phyloP scores from a whole-genome alignment of 2,113 vertebrate species.

The Varanus komodoensis region DNA sequence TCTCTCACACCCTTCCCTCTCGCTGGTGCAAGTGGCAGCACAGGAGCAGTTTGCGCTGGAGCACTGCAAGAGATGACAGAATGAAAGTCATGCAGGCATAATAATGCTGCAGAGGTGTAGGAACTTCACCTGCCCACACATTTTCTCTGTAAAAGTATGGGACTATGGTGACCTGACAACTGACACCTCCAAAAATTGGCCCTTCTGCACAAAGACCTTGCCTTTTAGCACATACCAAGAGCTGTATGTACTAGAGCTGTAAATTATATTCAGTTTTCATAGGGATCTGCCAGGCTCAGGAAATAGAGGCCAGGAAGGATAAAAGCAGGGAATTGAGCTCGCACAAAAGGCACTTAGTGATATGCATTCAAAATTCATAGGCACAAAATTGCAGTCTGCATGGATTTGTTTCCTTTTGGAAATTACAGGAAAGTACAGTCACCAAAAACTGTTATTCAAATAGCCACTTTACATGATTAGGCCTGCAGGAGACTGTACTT shows the following conservation, averaged over 20 bases:
- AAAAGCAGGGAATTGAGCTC: slow-evolving; percentile 43
- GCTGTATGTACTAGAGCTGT: background rate
- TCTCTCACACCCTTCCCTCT: background rate
- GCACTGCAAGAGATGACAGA: background rate
- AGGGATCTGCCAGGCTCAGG: slow-evolving; percentile 24
- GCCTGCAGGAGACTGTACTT: slow-evolving; percentile 72
- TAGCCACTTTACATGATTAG: slow-evolving; percentile 73
- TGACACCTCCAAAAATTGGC: slow-evolving; percentile 11
- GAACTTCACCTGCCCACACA: background rate
- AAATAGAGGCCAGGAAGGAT: slow-evolving; percentile 42
- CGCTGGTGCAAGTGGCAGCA: too few relatives aligned
- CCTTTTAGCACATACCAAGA: background rate
- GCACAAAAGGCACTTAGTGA: slow-evolving; percentile 53
- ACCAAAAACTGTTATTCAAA: slow-evolving; percentile 74
- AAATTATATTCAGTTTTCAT: slow-evolving; percentile 43
- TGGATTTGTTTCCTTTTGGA: slow-evolving; percentile 75
- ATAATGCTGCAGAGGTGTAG: background rate
- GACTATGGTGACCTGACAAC: background rate
- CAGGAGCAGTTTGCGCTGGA: background rate
- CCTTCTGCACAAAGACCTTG: slow-evolving; percentile 15
- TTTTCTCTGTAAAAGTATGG: background rate
- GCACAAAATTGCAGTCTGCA: slow-evolving; percentile 72
- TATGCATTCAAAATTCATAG: slow-evolving; percentile 73
- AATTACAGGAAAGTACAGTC: slow-evolving; percentile 76
- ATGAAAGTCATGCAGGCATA: background rate